Base-by-base conservation (phyloP, 2,113 vertebrate genomes). In the Chamaea fasciata region DNA sequence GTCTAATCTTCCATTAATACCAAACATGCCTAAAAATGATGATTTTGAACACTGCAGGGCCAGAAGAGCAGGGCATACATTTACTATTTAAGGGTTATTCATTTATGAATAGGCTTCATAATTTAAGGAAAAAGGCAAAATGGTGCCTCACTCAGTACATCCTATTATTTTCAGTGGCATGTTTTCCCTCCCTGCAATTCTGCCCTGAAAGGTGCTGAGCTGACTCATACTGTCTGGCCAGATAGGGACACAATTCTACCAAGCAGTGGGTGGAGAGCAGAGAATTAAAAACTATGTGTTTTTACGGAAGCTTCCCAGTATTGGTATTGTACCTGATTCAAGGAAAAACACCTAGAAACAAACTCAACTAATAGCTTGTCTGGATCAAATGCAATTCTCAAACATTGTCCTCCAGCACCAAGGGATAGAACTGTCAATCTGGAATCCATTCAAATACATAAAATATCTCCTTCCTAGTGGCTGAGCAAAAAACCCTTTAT, bases 191-290 rank as follows among this genome's bases (percentile, higher is more conserved):
- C n/a, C 50, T 77, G 76, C 35, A 27, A 57, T 81, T 81, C 62
- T 69, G 6, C 23, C 20, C 56, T 82, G 64, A 76, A 88, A 96
- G 85, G 62, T 92, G 89, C 46, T 50, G 64, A 60, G 37, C 75
- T 96, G 85, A 90, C 65, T 97, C 83, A 92, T 9, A 7, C n/a
- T 74, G 67, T 85, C 83, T 95, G 57, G 47, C 33, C 67, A 89
- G 65, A 69, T 30, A 78, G 28, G 37, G 49, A 55, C 35, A 70
- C 44, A 74, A 31, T 59, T 47, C 23, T 86, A 39, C 76, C 63
- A 76, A 80, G 31, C 7, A 46, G 26, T 5, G 50, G 23, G 37
- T 62, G 78, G 47, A 50, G 75, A 71, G 9, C 10, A 50, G 50
- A n/a, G 56, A 35, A 75, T 50, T 55, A 79, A 84, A 77, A 91